A percentile compares a stretch with the other conserved stretches of the same genome.
Evolutionary conservation across 2,797 vertebrate genomes (phyloP).

Genomic region (Sparidentex hasta): DNA sequence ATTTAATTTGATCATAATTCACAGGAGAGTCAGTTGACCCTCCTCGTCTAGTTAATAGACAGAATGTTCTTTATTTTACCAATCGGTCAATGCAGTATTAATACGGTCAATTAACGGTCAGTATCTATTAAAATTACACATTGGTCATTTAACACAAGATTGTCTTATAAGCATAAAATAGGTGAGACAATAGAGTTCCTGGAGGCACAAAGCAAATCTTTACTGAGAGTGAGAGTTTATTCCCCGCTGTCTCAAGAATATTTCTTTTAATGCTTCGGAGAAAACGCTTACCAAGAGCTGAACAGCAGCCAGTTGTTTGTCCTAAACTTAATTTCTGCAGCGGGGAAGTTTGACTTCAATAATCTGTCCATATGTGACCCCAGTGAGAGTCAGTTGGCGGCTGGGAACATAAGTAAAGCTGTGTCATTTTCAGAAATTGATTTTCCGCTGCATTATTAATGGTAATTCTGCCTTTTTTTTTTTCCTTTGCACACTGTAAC

Average conservation of each 20-base stretch:
- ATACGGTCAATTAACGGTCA: not conserved
- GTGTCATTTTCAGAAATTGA: not conserved
- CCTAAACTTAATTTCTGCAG: conserved; percentile 4
- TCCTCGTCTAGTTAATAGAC: not conserved
- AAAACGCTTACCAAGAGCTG: not conserved
- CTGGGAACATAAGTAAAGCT: not conserved
- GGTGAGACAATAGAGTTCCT: not conserved
- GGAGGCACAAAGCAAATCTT: not conserved
- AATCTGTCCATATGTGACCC: conserved; percentile 16
- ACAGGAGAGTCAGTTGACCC: not conserved
- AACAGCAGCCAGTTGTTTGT: conserved; percentile 20
- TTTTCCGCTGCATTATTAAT: conserved; percentile 1
- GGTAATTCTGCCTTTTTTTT: not conserved
- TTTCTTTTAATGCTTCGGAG: not conserved
- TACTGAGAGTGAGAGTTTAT: not conserved
- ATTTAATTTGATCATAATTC: not conserved
- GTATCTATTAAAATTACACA: not conserved
- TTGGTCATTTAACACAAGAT: not conserved
- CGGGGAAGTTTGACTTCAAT: not conserved
- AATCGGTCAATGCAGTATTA: no score
- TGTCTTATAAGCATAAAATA: not conserved
- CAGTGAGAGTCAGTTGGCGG: conserved; percentile 5
- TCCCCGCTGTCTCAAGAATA: not conserved
- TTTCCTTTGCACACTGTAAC: not conserved
- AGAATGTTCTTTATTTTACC: not conserved